Conservation (phyloP, 2,888 invertebrate genomes). For the Stenolophus ochropezus region DNA sequence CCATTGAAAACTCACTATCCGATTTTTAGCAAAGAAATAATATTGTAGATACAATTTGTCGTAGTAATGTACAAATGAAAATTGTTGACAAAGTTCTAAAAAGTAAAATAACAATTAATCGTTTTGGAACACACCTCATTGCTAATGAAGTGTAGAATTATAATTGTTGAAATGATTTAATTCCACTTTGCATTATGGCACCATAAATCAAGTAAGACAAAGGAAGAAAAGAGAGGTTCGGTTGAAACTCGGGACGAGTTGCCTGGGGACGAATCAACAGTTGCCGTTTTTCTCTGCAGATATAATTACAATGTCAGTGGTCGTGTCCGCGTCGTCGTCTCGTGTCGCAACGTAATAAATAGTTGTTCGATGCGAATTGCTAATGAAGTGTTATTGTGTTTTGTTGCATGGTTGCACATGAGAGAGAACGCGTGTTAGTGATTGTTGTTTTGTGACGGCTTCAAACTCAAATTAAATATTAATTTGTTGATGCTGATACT, state of each 20-base stretch:
- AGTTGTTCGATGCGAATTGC: slow-evolving; percentile 46
- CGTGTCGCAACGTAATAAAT: slow-evolving; percentile 41
- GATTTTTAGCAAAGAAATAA: too few species aligned
- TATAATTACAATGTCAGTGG: slow-evolving; percentile 44
- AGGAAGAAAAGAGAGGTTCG: too few species aligned
- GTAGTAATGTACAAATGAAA: too few species aligned
- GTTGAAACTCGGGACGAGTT: not conserved
- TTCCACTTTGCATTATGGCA: too few species aligned
- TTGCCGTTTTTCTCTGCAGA: not conserved
- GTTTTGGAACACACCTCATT: too few species aligned
- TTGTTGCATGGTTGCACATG: slow-evolving; percentile 33
- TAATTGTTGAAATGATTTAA: too few species aligned
- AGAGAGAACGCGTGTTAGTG: slow-evolving; percentile 34
- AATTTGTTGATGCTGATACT: slow-evolving; percentile 32
- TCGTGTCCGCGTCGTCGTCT: slow-evolving; percentile 34
- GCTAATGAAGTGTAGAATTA: too few species aligned
- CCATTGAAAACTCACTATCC: too few species aligned
- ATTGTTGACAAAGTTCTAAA: too few species aligned
- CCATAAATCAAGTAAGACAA: too few species aligned
- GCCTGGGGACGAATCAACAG: not conserved
- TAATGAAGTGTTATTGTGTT: slow-evolving; percentile 51
- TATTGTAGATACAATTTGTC: too few species aligned
- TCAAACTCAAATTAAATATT: slow-evolving; percentile 40
- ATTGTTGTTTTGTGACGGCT: slow-evolving; percentile 35
- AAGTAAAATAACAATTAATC: too few species aligned